Conservation (phyloP, 2,888 invertebrate species). For the Hirtodrosophila cameraria region DNA sequence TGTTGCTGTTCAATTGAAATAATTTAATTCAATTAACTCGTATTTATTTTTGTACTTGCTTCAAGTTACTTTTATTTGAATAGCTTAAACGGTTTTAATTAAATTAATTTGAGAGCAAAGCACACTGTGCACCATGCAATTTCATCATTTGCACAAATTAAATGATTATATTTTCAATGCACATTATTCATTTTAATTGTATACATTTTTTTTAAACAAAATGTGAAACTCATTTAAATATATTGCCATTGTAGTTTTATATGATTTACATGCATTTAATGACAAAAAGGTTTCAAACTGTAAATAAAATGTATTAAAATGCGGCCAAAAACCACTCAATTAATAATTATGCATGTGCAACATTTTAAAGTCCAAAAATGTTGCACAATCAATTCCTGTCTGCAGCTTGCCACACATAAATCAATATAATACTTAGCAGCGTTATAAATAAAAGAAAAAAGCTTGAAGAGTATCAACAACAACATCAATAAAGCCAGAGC, state of each 20-base stretch:
- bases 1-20: constrained; percentile 4
- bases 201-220: neutral
- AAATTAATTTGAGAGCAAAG: constrained; percentile 30
- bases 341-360: constrained; percentile 23
- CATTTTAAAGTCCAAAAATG: neutral
- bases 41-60: constrained; percentile 30
- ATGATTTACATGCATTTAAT: constrained; percentile 27
- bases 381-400: neutral
- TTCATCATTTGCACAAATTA: constrained; percentile 10
- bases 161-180: constrained; percentile 28
- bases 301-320: constrained; percentile 8
- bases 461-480: constrained; percentile 1
- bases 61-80: constrained; percentile 25
- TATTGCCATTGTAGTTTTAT: neutral
- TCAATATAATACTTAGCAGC: constrained; percentile 25
- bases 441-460: constrained; percentile 26
- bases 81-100: constrained; percentile 41
- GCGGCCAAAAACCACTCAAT: constrained; percentile 28
- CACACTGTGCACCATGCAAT: constrained; percentile 21
- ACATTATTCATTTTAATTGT: constrained; percentile 24
- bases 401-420: constrained; percentile 14
- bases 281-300: constrained; percentile 4
- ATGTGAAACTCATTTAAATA: constrained; percentile 6
- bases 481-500: too few species aligned
- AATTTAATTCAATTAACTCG: constrained; percentile 22